Percentiles rank a stretch among this genome's conserved stretches.
Evolutionary conservation across 2,888 invertebrate genomes (phyloP).

Genomic region (Loripinus fragilis): DNA sequence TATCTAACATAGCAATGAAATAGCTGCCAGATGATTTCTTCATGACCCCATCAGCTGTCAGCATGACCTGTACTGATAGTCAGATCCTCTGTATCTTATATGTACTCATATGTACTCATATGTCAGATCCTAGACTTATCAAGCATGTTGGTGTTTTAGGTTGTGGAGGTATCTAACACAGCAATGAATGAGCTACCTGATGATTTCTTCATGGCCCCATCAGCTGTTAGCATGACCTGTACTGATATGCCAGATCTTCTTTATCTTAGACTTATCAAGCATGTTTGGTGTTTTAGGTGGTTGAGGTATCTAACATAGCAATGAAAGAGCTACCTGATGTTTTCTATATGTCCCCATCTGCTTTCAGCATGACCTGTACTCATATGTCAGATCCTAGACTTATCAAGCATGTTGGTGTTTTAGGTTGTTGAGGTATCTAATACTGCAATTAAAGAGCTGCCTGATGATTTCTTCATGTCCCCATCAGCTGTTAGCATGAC

Average conservation of each 20-base stretch:
- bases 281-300: no score
- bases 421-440: slow-evolving; percentile 62
- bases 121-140: no score
- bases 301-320: no score
- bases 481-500: slow-evolving; percentile 46
- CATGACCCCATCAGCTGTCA: slow-evolving; percentile 46
- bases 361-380: slow-evolving; percentile 45
- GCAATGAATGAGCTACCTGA: slow-evolving; percentile 62
- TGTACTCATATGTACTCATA: no score
- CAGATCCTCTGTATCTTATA: no score
- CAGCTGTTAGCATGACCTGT: slow-evolving; percentile 49
- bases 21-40: slow-evolving; percentile 68
- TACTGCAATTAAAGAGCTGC: slow-evolving; percentile 59
- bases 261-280: no score
- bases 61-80: no score
- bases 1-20: slow-evolving; percentile 60
- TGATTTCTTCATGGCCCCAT: slow-evolving; percentile 63
- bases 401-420: no score
- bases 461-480: slow-evolving; percentile 65
- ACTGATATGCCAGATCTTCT: slow-evolving; percentile 57
- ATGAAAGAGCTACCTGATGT: slow-evolving; percentile 67
- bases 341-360: slow-evolving; percentile 53
- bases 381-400: no score
- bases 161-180: slow-evolving; percentile 59
- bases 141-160: no score